Evolutionary conservation across 2,888 invertebrate species (phyloP).

Genomic region (Perizoma affinitatum): DNA sequence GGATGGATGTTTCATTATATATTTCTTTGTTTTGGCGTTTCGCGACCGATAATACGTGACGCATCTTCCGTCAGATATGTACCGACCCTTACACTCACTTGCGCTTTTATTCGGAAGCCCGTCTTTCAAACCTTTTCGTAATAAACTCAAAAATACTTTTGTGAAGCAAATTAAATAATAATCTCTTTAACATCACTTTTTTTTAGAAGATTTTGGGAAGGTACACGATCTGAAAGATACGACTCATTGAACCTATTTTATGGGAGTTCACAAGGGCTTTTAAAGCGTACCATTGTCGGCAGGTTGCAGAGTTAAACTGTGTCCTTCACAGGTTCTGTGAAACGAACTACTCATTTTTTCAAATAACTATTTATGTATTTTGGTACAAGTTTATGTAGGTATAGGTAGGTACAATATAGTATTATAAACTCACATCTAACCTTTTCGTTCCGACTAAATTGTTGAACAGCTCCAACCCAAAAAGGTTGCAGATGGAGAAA

Average conservation of each 20-base stretch:
- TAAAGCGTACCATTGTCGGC: neutral
- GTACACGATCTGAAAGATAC: constrained; percentile 13
- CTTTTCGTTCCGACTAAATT: too few relatives aligned
- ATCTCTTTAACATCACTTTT: constrained; percentile 17
- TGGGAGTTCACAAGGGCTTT: constrained; percentile 9
- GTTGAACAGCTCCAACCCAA: too few relatives aligned
- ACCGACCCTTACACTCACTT: constrained; percentile 24
- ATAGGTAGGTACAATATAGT: too few relatives aligned
- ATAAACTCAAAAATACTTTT: constrained; percentile 25
- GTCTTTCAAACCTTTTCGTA: constrained; percentile 21
- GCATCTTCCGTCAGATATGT: too few relatives aligned
- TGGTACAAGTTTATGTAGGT: too few relatives aligned
- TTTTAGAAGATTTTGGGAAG: constrained; percentile 12
- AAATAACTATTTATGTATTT: too few relatives aligned
- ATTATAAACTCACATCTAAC: too few relatives aligned
- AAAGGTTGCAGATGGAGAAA: too few relatives aligned
- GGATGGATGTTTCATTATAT: too few relatives aligned
- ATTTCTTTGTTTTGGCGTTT: too few relatives aligned
- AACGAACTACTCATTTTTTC: neutral
- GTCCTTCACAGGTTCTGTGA: constrained; percentile 5
- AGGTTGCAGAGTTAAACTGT: neutral
- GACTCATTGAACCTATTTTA: constrained; percentile 19
- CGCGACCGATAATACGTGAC: too few relatives aligned
- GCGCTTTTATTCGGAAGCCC: constrained; percentile 23
- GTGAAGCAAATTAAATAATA: constrained; percentile 26